Evolutionary conservation across 2,113 vertebrate genomes (phyloP).

Genomic region (Stigmatopora argus): DNA sequence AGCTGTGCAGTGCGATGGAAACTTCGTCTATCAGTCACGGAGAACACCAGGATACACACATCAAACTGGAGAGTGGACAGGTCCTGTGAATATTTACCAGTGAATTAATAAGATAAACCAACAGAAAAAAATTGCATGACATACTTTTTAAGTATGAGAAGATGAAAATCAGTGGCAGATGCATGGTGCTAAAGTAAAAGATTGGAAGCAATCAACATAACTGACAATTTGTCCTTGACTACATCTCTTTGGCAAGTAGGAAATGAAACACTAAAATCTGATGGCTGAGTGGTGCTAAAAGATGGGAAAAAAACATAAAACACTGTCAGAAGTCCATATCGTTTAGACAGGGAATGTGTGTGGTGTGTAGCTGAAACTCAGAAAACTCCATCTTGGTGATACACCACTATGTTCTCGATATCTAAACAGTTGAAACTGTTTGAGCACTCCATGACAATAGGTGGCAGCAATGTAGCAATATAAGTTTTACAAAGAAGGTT

Average conservation of each 20-base stretch:
- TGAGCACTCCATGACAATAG: too few relatives aligned
- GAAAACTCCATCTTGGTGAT: too few relatives aligned
- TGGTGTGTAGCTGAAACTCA: too few relatives aligned
- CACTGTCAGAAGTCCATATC: too few relatives aligned
- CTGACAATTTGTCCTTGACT: not conserved
- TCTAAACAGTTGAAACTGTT: too few relatives aligned
- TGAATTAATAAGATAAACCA: conserved; percentile 23
- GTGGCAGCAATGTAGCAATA: too few relatives aligned
- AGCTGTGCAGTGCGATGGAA: conserved; percentile 74
- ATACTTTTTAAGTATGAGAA: not conserved
- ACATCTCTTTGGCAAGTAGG: not conserved
- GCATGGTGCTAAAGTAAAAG: conserved; percentile 6
- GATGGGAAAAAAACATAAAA: too few relatives aligned
- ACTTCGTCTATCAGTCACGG: conserved; percentile 73
- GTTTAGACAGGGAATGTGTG: too few relatives aligned
- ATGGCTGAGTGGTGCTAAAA: conserved; percentile 5
- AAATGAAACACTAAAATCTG: conserved; percentile 1
- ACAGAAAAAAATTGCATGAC: not conserved
- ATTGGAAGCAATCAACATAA: conserved; percentile 9
- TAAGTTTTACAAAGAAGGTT: too few relatives aligned
- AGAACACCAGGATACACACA: conserved; percentile 75
- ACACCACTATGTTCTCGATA: too few relatives aligned
- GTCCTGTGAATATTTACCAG: conserved; percentile 56
- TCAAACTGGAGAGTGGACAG: conserved; percentile 71
- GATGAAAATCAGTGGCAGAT: conserved; percentile 15